These are phyloP conservation scores for Eretmochelys imbricata DNA, from an alignment of 2,113 vertebrate genomes.

Conservation along the genomic window DNA sequence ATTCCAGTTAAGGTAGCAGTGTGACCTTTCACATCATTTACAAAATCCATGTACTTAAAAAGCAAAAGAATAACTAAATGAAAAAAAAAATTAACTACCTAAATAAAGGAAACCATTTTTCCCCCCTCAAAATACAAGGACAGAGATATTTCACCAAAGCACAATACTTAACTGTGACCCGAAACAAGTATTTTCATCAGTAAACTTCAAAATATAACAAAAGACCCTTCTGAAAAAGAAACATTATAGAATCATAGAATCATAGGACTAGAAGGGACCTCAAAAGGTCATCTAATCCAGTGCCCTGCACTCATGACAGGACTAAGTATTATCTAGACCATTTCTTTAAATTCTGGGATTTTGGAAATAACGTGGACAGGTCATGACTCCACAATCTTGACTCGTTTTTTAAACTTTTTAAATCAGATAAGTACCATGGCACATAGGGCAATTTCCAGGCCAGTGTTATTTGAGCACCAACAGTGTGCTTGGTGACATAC, in stretches of 20 bases:
- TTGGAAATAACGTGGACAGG: background rate
- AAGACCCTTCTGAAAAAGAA: background rate
- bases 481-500: background rate
- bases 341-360: background rate
- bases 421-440: background rate
- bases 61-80: background rate
- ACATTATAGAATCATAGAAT: background rate
- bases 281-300: too few relatives aligned
- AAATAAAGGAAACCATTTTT: background rate
- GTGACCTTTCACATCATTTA: background rate
- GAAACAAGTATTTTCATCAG: background rate
- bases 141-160: background rate
- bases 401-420: background rate
- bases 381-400: background rate
- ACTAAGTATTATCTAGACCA: too few relatives aligned
- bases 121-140: background rate
- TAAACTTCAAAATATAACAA: background rate
- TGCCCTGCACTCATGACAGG: too few relatives aligned
- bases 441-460: background rate
- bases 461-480: background rate
- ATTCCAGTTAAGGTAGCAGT: background rate
- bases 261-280: too few relatives aligned
- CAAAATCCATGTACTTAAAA: background rate
- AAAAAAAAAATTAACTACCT: background rate
- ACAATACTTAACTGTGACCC: background rate